Evolutionary conservation across 2,797 vertebrate genomes (phyloP), one percentile per base, ranked within the genome.

Genomic region (Epinephelus awoara): DNA sequence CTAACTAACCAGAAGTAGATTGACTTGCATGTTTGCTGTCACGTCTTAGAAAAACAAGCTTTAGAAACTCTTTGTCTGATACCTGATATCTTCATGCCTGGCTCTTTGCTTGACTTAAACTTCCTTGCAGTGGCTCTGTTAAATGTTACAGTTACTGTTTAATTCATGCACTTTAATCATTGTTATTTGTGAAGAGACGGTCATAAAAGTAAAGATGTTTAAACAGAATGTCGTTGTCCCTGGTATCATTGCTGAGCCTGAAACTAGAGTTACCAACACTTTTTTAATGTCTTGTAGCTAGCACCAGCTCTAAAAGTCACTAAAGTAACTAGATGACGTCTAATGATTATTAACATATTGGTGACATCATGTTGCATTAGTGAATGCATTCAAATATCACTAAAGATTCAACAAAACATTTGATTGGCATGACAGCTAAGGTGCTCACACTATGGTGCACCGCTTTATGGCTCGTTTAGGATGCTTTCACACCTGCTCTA

Each of bases 191-290:
- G 77, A 86, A 70, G 75, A 71, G 40, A 58, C 77, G 51, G 89
- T 87, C 72, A 86, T 84, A 69, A 85, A 80, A 94, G 88, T 94
- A 92, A 94, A 93, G 65, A 74, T 68, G 54, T 85, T 90, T 57
- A 72, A 91, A 88, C 67, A 49, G 4, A 0, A 47, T 18, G 56
- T 67, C 9, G 70, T 66, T 71, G 52, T 81, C 64, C 44, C 42
- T 65, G n/a, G 49, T 73, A 2, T 83, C 17, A 70, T 84, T 84
- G 23, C 21, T 17, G 18, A 58, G 5, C 18, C 11, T 34, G 34
- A 34, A 34, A 34, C 34, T 2, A 34, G 34, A 34, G 34, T 34
- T 34, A 8, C 6, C 34, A 8, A 34, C 29, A 6, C 34, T 34
- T 34, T 8, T 1, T 1, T 8, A 8, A 34, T 34, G 34, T 34